Evolutionary conservation across 2,113 vertebrate genomes (phyloP), one percentile per base, ranked within the genome.

Genomic region (Cyanocitta stelleri): DNA sequence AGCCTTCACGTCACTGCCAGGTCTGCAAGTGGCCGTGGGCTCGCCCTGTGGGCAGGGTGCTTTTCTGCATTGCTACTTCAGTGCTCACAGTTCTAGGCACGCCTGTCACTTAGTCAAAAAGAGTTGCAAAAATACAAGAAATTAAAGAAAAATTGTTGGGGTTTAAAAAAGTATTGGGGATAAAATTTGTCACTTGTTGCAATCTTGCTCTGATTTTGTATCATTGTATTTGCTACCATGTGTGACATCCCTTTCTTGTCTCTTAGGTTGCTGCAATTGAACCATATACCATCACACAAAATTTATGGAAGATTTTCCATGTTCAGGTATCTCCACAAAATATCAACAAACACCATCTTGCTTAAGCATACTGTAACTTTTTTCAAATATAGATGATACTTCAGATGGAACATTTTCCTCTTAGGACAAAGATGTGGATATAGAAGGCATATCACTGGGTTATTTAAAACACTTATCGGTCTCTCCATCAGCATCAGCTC

Each of bases 21-120:
- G 7, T 37, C 49, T 62, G 44, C 1, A 13, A 33, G 61, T 7
- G 2, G n/a, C 79, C 7, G 0, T 3, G 7, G 39, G 35, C 33
- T 61, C 8, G 1, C 39, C 55, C 41, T 30, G 18, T 46, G 35
- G 43, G 33, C 46, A 49, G 4, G 48, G 21, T 41, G 30, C 46
- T 72, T 56, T 49, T 48, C 33, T 69, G 44, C 5, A 0, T 37
- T 76, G 46, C 58, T 62, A 8, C 15, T 46, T 83, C 41, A 37
- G 48, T 11, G 10, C n/a, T 94, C 17, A 1, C n/a, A 56, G 67
- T 64, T 51, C 23, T 39, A 61, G 29, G 19, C 24, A 18, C 37
- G 55, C 29, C 18, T 80, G 33, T 33, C 55, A 37, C 52, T 43
- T 69, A 59, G 43, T n/a, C 6, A 6, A 16, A 93, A 78, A 30